A percentile compares a stretch with the other conserved stretches of the same genome.
These are phyloP conservation scores for Heterodera filipjevi DNA, from an alignment of 2,888 invertebrate genomes.

Conservation along the genomic window DNA sequence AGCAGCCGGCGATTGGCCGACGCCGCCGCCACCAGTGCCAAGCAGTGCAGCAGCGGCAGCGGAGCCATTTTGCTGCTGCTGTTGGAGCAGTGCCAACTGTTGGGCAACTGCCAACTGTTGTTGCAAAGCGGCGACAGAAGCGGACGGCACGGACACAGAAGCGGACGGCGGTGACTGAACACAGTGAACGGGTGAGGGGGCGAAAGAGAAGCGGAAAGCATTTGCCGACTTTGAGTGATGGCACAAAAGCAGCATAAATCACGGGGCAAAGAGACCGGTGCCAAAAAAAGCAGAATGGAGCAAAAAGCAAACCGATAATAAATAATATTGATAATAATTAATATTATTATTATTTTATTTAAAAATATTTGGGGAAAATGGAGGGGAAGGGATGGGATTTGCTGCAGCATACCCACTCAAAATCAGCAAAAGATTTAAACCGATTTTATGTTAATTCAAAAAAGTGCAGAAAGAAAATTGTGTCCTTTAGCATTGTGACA, in stretches of 20 bases:
- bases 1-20: constrained; percentile 19
- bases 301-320: no score
- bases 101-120: constrained; percentile 46
- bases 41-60: constrained; percentile 39
- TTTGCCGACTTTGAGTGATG: constrained; percentile 8
- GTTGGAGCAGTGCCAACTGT: constrained; percentile 54
- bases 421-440: neutral
- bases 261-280: no score
- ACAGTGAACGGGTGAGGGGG: constrained; percentile 22
- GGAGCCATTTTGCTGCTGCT: constrained; percentile 46
- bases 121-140: constrained; percentile 47
- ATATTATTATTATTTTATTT: no score
- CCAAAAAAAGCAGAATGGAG: no score
- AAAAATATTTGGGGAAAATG: no score
- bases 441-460: neutral
- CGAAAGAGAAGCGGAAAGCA: neutral
- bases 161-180: constrained; percentile 17
- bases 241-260: no score
- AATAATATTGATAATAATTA: no score
- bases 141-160: constrained; percentile 19
- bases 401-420: neutral
- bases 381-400: neutral
- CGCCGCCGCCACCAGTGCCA: constrained; percentile 15
- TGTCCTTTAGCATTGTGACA: neutral
- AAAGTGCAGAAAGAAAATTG: neutral